Conservation (phyloP, 2,113 vertebrate species). For the Syngnathus typhle region DNA sequence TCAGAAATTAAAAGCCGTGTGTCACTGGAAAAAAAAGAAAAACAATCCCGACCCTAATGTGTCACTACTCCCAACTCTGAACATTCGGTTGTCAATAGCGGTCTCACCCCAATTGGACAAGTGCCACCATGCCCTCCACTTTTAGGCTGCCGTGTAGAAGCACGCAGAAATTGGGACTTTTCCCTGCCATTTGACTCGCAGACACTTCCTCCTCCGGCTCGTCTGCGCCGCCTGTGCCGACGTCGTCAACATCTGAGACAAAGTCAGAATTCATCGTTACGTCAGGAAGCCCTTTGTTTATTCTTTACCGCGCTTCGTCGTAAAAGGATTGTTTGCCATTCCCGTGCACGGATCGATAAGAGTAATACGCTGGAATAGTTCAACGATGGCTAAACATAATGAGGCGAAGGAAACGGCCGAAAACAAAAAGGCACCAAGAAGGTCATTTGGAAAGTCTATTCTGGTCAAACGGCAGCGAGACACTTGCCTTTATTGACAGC, state of each 20-base stretch:
- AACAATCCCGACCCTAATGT: too few species aligned
- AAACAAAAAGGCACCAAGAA: background rate
- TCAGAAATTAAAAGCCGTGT: too few species aligned
- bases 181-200: conserved; percentile 93
- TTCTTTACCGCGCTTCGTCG: background rate
- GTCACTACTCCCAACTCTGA: background rate
- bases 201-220: conserved; percentile 92
- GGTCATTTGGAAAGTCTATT: background rate
- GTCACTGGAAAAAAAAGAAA: too few species aligned
- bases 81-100: background rate
- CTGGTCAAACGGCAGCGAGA: background rate
- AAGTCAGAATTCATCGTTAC: background rate
- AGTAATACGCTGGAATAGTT: background rate
- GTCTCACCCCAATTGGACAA: conserved; percentile 90
- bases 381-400: background rate
- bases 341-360: background rate
- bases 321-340: background rate
- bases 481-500: conserved; percentile 92
- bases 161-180: conserved; percentile 97
- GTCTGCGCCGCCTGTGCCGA: conserved; percentile 87
- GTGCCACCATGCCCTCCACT: conserved; percentile 97
- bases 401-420: background rate
- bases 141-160: conserved; percentile 95
- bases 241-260: conserved; percentile 85
- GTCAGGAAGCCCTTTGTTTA: background rate